Conservation (phyloP, 2,113 vertebrate species). For the Nicator chloris region DNA sequence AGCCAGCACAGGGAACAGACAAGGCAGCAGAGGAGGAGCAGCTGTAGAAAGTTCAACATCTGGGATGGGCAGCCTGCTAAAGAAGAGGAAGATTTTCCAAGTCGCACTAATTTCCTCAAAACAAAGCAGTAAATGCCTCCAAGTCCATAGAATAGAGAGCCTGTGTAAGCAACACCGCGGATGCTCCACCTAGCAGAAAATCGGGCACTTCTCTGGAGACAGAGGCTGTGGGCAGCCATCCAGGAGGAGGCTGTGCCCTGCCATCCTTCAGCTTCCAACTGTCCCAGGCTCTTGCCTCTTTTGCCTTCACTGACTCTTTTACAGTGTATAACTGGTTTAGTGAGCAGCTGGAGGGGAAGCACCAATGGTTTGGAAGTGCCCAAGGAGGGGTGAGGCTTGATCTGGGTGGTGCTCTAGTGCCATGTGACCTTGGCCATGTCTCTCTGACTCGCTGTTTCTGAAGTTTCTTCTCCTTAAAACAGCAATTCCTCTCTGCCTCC, state of each 20-base stretch:
- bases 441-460: not conserved
- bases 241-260: not conserved
- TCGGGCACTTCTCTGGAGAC: not conserved
- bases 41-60: not conserved
- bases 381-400: not conserved
- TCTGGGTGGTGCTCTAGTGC: not conserved
- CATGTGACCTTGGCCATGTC: rapidly evolving
- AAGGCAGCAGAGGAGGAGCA: not conserved
- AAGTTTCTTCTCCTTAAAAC: not conserved
- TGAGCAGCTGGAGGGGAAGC: rapidly evolving
- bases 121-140: not conserved
- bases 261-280: not conserved
- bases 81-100: not conserved
- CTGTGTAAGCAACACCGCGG: rapidly evolving
- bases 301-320: not conserved
- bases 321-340: not conserved
- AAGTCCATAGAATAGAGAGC: not conserved
- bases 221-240: not conserved
- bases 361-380: not conserved
- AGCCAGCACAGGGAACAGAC: not conserved
- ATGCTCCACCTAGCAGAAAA: not conserved
- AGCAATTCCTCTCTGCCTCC: not conserved
- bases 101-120: not conserved
- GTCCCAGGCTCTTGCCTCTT: not conserved
- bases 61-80: not conserved